Percentiles rank a stretch among this genome's conserved stretches.
Evolutionary conservation across 1,140 invertebrate species (phyloP).

Genomic region (Latrodectus geometricus): DNA sequence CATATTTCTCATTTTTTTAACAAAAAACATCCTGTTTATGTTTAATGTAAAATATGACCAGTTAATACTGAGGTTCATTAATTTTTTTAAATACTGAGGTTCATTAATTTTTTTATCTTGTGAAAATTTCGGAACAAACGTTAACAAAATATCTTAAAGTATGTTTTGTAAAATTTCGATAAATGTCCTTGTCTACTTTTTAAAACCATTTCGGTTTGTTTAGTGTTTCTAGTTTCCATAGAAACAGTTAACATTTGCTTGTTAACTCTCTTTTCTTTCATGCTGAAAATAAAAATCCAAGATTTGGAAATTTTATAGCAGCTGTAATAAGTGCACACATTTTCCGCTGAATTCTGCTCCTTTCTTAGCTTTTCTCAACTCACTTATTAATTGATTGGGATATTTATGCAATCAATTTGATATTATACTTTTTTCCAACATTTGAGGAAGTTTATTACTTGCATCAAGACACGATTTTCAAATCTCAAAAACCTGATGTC

Average conservation of each 20-base stretch:
- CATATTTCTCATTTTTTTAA: too few species aligned
- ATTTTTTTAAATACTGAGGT: too few species aligned
- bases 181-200: neutral
- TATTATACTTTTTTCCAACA: neutral
- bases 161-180: neutral
- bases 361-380: neutral
- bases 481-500: neutral
- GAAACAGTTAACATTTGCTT: slow-evolving; percentile 8
- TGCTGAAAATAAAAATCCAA: neutral
- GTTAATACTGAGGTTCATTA: too few species aligned
- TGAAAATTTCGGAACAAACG: neutral
- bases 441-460: neutral
- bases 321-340: neutral
- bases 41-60: too few species aligned
- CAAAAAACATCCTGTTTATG: too few species aligned
- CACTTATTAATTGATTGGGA: neutral
- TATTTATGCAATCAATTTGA: neutral
- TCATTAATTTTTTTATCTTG: too few species aligned
- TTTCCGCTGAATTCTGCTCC: neutral
- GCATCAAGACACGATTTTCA: neutral
- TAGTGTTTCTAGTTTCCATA: slow-evolving; percentile 14
- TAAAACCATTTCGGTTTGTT: neutral
- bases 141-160: neutral
- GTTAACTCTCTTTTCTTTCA: neutral
- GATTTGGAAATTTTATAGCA: slow-evolving; percentile 1